Base-by-base conservation (phyloP, 2,888 invertebrate species). In the Hemistola chrysoprasaria region DNA sequence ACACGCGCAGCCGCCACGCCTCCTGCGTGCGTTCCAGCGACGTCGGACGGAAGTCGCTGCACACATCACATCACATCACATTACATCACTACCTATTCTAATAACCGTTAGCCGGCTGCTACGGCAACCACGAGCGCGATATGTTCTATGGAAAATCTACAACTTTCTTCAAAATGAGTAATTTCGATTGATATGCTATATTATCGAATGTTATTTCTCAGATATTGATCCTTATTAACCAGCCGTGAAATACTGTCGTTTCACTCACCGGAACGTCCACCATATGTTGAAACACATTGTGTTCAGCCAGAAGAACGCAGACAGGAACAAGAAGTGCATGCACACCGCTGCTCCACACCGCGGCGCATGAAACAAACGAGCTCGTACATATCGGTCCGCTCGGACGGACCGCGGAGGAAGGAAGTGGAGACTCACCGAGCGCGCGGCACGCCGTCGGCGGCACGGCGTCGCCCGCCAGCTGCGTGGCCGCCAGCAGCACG, bases 281-380 rank as follows among this genome's bases (percentile, higher is more conserved):
- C 96, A 97, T 76, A 97, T 95, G 88, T 97, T 97, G 90, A 96
- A 96, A 82, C 96, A 97, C 96, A 97, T 96, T 49, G 96, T 95
- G 83, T 96, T 97, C 31, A 97, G 92, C 97, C 97, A 97, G 82
- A 96, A 96, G 91, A 97, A 97, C 47, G 96, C 95, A 21, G 96
- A 93, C 78, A 97, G 90, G 81, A 96, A 96, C 83, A 95, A 93
- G 90, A 96, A 96, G 73, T 96, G 96, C 91, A 96, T 95, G 62
- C 92, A 89, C 58, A 95, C 93, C 49, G 96, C 96, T 93, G 92
- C 56, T 91, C 47, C 56, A 48, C 30, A 8, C 41, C n/a, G 10
- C 65, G 30, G 50, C 62, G 73, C 73, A 67, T 76, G 71, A 28
- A 66, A 67, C 62, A 64, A 57, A 56, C 50, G 47, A 38, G 22